Evolutionary conservation across 2,888 invertebrate genomes (phyloP).

Genomic region (Trileptium ribeirensis): DNA sequence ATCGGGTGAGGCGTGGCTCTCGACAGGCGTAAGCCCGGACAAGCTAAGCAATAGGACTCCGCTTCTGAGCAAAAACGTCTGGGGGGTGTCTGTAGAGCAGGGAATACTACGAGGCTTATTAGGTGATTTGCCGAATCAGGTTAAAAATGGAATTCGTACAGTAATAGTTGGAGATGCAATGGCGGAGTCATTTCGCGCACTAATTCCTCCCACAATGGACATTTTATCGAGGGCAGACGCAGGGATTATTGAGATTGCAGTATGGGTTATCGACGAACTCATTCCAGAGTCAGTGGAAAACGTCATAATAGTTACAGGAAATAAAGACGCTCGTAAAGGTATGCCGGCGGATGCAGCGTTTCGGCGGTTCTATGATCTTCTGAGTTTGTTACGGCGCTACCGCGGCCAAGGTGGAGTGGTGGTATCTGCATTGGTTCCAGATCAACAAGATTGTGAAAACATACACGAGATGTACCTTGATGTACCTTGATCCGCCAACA

Average conservation of each 20-base stretch:
- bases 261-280: background rate
- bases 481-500: too few species aligned
- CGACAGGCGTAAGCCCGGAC: too few species aligned
- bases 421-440: background rate
- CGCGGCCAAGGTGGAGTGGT: background rate
- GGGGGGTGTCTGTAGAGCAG: background rate
- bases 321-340: background rate
- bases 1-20: background rate
- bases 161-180: background rate
- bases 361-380: background rate
- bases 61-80: background rate
- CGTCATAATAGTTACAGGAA: background rate
- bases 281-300: background rate
- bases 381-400: background rate
- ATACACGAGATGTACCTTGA: too few species aligned
- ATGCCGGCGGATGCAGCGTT: background rate
- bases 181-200: background rate
- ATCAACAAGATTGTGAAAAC: too few species aligned
- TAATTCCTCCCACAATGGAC: background rate
- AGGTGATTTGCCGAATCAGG: too few species aligned
- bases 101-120: background rate
- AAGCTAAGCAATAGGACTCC: too few species aligned
- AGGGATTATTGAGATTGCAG: background rate
- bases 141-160: too few species aligned
- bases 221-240: background rate